These are phyloP conservation scores for Pristiophorus japonicus DNA, from an alignment of 2,113 vertebrate species.

Conservation along the genomic window DNA sequence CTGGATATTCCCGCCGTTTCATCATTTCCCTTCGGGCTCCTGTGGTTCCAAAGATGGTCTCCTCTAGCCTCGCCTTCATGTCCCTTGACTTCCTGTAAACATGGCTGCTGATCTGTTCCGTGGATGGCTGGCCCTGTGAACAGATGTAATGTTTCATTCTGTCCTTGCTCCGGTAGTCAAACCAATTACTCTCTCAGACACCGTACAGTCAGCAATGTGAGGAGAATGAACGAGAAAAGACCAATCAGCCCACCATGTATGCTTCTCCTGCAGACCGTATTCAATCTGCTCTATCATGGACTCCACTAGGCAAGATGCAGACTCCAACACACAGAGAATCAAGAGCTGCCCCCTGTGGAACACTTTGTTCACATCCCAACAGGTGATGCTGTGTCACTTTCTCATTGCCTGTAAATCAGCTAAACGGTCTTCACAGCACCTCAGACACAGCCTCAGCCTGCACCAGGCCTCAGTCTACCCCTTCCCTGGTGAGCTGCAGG, in stretches of 20 bases:
- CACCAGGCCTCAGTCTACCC: neutral
- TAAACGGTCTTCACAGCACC: neutral
- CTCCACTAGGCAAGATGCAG: neutral
- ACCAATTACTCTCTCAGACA: neutral
- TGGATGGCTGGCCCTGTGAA: neutral
- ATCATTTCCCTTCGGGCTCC: conserved; percentile 23
- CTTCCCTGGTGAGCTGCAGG: neutral
- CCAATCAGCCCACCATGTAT: neutral
- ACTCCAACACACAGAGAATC: neutral
- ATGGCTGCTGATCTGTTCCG: neutral
- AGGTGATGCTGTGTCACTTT: neutral
- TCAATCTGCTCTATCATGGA: neutral
- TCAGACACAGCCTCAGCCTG: neutral
- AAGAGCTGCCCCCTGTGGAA: neutral
- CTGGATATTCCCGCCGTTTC: conserved; percentile 26
- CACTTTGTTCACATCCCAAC: neutral
- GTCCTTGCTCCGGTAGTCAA: neutral
- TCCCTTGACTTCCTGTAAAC: neutral
- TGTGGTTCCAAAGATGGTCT: conserved; percentile 6
- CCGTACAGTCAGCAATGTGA: neutral
- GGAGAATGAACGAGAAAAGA: neutral
- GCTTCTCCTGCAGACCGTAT: neutral
- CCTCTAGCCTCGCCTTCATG: conserved; percentile 12
- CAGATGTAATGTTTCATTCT: neutral
- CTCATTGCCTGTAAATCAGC: neutral